Percentiles rank a stretch among this genome's conserved stretches.
Evolutionary conservation across 2,888 invertebrate species (phyloP).

Genomic region (Eristalinus aeneus): DNA sequence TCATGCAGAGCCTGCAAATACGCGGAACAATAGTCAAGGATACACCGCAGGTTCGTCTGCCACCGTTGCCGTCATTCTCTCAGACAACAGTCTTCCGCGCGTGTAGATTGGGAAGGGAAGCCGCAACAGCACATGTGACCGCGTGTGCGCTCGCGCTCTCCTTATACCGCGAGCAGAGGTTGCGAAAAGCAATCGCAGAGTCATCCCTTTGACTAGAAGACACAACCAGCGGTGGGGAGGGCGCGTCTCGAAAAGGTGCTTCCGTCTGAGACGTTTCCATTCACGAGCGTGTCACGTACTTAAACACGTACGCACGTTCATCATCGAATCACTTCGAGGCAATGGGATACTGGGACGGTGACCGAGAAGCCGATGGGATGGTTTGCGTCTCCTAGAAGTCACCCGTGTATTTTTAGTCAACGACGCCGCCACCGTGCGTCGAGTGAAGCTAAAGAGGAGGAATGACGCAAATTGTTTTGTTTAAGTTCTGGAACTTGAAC

Average conservation of each 20-base stretch:
- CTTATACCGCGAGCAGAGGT: neutral
- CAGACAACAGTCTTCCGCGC: neutral
- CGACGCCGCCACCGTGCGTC: neutral
- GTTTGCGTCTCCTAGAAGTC: neutral
- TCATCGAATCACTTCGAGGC: constrained; percentile 29
- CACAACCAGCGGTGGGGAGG: neutral
- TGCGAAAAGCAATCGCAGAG: neutral
- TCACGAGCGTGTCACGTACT: constrained; percentile 34
- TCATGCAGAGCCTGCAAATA: neutral
- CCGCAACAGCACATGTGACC: neutral
- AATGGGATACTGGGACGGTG: neutral
- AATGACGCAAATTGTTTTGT: constrained; percentile 62
- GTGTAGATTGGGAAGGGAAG: neutral
- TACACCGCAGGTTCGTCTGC: neutral
- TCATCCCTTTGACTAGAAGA: neutral
- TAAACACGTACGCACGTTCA: constrained; percentile 59
- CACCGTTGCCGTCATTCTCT: too few species aligned
- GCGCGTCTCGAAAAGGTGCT: neutral
- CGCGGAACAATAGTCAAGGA: neutral
- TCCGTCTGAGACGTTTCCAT: constrained; percentile 4
- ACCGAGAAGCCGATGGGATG: neutral
- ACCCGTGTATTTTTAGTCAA: neutral
- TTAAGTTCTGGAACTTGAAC: constrained; percentile 26
- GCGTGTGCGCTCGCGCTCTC: neutral
- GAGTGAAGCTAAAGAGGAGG: neutral